These are phyloP conservation scores for Apodemus sylvaticus DNA, from an alignment of 2,113 vertebrate genomes.

Conservation along the genomic window DNA sequence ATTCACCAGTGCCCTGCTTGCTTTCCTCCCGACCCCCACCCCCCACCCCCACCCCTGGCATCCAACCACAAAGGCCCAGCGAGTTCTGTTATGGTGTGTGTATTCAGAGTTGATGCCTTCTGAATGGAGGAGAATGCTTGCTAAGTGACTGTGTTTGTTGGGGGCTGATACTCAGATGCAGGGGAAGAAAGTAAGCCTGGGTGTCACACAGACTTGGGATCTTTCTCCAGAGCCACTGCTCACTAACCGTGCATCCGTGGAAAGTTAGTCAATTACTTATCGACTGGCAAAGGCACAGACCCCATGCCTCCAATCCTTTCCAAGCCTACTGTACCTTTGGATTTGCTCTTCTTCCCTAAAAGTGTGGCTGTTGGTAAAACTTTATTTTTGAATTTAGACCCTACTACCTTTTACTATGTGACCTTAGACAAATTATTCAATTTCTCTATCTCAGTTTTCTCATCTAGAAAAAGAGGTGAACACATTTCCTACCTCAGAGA, in stretches of 20 bases:
- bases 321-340: neutral
- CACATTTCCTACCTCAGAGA: neutral
- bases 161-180: neutral
- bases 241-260: neutral
- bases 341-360: neutral
- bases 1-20: neutral
- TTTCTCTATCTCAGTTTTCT: neutral
- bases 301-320: neutral
- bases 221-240: neutral
- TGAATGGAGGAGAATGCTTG: neutral
- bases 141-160: neutral
- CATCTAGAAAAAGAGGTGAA: neutral
- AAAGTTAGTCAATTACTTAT: conserved; percentile 2
- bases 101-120: neutral
- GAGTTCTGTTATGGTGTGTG: neutral
- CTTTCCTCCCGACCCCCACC: too few species aligned
- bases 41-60: too few species aligned
- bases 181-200: neutral
- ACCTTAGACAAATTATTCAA: neutral
- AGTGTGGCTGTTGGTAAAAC: neutral
- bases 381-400: neutral
- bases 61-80: neutral
- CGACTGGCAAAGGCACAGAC: neutral
- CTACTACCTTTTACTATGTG: neutral
- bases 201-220: neutral